Percentiles rank a stretch among this genome's conserved stretches.
These are phyloP conservation scores for Agrochola lota DNA, from an alignment of 2,888 invertebrate genomes.

Conservation along the genomic window DNA sequence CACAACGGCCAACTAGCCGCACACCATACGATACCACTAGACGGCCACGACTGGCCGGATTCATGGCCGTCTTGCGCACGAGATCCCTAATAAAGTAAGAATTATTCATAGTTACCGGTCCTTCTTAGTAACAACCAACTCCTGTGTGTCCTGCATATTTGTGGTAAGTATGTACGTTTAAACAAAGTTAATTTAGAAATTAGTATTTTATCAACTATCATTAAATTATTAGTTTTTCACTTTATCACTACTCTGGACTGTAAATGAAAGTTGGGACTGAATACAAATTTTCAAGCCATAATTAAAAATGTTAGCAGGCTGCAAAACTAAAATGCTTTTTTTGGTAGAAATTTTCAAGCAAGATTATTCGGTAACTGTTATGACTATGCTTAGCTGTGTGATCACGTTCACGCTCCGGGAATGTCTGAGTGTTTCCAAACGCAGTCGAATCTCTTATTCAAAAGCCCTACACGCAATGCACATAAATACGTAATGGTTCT, in stretches of 20 bases:
- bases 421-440: conserved; percentile 13
- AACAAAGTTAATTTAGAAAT: not conserved
- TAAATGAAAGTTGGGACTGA: not conserved
- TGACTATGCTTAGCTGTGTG: not conserved
- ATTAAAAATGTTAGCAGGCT: not conserved
- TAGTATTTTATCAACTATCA: not conserved
- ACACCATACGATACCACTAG: too few species aligned
- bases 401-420: not conserved
- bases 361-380: not conserved
- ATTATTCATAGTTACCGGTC: conserved; percentile 27
- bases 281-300: not conserved
- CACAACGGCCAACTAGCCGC: too few species aligned
- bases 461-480: conserved; percentile 26
- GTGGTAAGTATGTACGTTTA: not conserved
- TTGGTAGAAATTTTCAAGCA: not conserved
- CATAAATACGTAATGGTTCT: conserved; percentile 31
- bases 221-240: not conserved
- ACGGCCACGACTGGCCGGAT: too few species aligned
- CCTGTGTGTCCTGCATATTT: conserved; percentile 9
- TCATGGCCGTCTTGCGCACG: too few species aligned
- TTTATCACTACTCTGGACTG: not conserved
- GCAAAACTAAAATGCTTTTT: not conserved
- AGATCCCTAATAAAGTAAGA: not conserved
- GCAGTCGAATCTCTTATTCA: not conserved
- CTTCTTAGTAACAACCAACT: conserved; percentile 9